These are phyloP conservation scores for Trachops cirrhosus DNA, from an alignment of 2,797 vertebrate species.

Conservation along the genomic window DNA sequence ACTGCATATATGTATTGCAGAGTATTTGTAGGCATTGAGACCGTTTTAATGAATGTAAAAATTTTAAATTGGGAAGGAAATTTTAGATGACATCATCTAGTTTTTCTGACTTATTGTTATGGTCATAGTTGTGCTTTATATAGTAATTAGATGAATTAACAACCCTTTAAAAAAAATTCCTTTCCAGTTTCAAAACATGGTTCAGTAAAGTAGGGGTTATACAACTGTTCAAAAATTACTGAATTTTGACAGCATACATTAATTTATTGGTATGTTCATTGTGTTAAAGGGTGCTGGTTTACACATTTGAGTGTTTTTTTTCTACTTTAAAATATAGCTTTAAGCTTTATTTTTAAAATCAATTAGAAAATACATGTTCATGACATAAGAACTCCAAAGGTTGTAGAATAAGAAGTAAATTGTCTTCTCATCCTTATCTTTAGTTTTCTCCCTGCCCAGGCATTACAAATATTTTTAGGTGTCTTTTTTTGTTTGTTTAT, in stretches of 20 bases:
- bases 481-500: not conserved
- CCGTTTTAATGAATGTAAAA: not conserved
- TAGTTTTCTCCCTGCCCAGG: not conserved
- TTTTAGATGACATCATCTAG: not conserved
- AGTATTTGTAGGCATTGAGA: not conserved
- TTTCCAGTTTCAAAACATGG: not conserved
- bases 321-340: not conserved
- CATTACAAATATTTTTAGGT: not conserved
- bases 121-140: not conserved
- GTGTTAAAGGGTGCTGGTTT: not conserved
- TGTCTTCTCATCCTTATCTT: not conserved
- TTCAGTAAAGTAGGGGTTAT: not conserved
- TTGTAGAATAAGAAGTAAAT: not conserved
- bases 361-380: not conserved
- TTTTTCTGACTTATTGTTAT: not conserved
- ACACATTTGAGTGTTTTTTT: not conserved
- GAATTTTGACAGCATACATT: not conserved
- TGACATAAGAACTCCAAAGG: not conserved
- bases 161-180: not conserved
- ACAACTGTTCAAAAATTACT: not conserved
- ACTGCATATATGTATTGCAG: not conserved
- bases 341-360: not conserved
- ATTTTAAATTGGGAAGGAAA: not conserved
- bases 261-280: not conserved
- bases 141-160: not conserved